Conservation (phyloP, 2,797 vertebrate species). For the Myotis myotis region DNA sequence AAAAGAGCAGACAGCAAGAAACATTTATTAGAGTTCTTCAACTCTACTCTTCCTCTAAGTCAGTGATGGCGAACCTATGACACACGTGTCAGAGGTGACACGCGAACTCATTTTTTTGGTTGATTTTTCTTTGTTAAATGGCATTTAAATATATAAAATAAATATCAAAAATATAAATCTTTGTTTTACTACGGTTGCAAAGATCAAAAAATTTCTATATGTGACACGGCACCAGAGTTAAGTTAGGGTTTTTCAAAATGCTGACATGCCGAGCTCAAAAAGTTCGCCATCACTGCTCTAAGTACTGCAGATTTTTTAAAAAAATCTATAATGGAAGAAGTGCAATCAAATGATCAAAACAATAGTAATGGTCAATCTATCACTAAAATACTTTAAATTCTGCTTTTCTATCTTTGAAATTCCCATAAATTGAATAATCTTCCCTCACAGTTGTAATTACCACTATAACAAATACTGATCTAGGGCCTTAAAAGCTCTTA, state of each 20-base stretch:
- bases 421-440: background rate
- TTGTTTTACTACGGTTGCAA: too few relatives aligned
- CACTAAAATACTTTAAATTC: conserved; percentile 22
- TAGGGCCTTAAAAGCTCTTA: background rate
- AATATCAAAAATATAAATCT: too few relatives aligned
- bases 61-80: too few relatives aligned
- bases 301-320: background rate
- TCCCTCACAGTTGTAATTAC: background rate
- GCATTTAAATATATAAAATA: too few relatives aligned
- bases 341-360: conserved; percentile 28
- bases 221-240: too few relatives aligned
- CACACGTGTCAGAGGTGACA: too few relatives aligned
- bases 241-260: too few relatives aligned
- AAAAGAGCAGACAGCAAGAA: conserved; percentile 27
- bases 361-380: background rate
- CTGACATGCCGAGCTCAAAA: too few relatives aligned
- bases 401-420: conserved; percentile 20
- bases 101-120: too few relatives aligned
- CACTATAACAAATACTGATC: conserved; percentile 9
- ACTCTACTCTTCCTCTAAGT: background rate
- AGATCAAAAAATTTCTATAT: too few relatives aligned
- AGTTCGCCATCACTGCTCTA: background rate
- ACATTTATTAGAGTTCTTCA: conserved; percentile 18
- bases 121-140: too few relatives aligned
- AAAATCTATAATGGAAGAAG: background rate